A percentile compares a stretch with the other conserved stretches of the same genome.
Evolutionary conservation across 2,797 vertebrate species (phyloP).

Genomic region (Xyrichtys novacula): DNA sequence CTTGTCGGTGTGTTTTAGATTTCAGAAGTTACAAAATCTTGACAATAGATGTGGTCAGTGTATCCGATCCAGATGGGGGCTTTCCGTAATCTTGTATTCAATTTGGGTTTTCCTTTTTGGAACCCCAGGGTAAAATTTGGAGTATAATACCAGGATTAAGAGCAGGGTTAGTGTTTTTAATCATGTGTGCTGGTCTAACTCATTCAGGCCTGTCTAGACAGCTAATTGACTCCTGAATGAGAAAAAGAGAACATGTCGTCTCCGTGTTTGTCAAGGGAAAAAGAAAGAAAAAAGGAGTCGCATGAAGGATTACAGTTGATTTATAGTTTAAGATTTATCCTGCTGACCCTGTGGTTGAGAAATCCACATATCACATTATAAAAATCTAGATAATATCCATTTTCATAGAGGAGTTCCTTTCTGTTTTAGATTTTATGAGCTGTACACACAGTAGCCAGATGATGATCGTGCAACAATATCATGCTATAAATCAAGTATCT

Average conservation of each 20-base stretch:
- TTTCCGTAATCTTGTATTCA: no score
- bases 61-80: no score
- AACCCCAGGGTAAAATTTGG: not conserved
- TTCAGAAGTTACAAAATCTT: no score
- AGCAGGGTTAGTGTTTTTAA: not conserved
- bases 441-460: not conserved
- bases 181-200: not conserved
- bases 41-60: no score
- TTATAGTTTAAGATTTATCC: not conserved
- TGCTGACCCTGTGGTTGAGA: not conserved
- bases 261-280: not conserved
- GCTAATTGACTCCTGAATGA: not conserved
- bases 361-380: not conserved
- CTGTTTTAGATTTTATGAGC: not conserved
- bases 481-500: not conserved
- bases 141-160: not conserved
- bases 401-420: not conserved
- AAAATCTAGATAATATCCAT: not conserved
- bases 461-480: slow-evolving; percentile 2
- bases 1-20: no score
- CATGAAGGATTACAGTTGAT: no score
- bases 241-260: not conserved
- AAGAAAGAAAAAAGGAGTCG: not conserved
- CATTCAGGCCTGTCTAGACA: not conserved
- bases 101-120: no score